Conservation (phyloP, 2,888 invertebrate genomes). For the Mantis religiosa region DNA sequence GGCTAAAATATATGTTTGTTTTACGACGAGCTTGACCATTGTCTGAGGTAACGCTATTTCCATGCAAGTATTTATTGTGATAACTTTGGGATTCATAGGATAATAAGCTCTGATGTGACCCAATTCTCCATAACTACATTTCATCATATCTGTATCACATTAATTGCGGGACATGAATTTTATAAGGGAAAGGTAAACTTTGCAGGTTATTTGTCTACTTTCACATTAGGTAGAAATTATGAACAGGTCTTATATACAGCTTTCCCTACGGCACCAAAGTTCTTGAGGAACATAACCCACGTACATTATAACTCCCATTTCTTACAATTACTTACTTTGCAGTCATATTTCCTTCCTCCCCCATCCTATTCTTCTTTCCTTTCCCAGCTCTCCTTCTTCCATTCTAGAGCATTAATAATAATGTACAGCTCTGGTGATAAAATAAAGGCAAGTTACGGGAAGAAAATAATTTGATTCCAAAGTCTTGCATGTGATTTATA, state of each 20-base stretch:
- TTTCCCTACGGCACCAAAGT: not conserved
- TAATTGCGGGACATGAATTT: not conserved
- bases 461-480: constrained; percentile 14
- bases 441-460: constrained; percentile 11
- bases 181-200: not conserved
- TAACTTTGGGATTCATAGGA: no score
- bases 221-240: not conserved
- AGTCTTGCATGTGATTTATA: constrained; percentile 10
- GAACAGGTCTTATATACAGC: not conserved
- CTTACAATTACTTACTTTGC: not conserved
- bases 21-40: no score
- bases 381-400: not conserved
- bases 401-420: not conserved
- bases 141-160: not conserved
- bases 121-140: not conserved
- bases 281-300: not conserved
- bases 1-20: no score
- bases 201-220: not conserved
- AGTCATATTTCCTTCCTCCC: not conserved
- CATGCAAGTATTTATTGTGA: no score
- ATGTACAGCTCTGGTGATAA: not conserved
- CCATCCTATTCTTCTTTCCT: not conserved
- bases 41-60: no score
- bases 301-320: not conserved
- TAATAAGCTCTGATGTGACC: not conserved